Base-by-base conservation (phyloP, 2,888 invertebrate genomes). In the Mantis religiosa region DNA sequence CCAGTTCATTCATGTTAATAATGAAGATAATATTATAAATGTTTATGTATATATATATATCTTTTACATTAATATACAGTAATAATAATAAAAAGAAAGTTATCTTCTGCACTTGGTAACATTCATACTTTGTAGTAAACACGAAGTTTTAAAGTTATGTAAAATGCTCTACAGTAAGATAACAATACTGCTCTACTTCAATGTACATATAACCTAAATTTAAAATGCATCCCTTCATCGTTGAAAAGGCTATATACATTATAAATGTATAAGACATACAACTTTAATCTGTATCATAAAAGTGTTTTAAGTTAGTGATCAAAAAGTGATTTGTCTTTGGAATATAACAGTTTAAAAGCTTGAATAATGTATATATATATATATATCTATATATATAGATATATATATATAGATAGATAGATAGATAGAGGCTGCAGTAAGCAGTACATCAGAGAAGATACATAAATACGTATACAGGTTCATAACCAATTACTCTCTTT, bases 31-130 rank as follows among this genome's bases (percentile, higher is more conserved):
- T 84, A n/a, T 85, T 34, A 41, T 34, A 34, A 85, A 34, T 85
- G 47, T 85, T 85, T 85, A 28, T 41, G n/a, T 85, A 71, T 71
- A 71, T 85, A 85, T 85, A 27, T 34, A 85, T 30, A 34, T n/a
- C 34, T 85, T 85, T 27, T 41, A 28, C 34, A 41, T n/a, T 30
- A 85, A 34, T 85, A 85, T 47, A 85, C 30, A 34, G 41, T 85
- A 85, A 34, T 85, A 41, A n/a, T 34, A 85, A 34, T n/a, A 85
- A 85, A 41, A 85, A 85, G 34, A 85, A 47, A 85, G 41, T 85
- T 47, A 85, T 28, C 41, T 41, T 85, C 47, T 85, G 85, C 85
- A 34, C 85, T 85, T 85, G 85, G 85, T 85, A 85, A 85, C 85
- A 85, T 85, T 85, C 14, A 85, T 85, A 85, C 85, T 47, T 41